Conservation (phyloP, 2,888 invertebrate genomes). For the Herminia tarsipennalis region DNA sequence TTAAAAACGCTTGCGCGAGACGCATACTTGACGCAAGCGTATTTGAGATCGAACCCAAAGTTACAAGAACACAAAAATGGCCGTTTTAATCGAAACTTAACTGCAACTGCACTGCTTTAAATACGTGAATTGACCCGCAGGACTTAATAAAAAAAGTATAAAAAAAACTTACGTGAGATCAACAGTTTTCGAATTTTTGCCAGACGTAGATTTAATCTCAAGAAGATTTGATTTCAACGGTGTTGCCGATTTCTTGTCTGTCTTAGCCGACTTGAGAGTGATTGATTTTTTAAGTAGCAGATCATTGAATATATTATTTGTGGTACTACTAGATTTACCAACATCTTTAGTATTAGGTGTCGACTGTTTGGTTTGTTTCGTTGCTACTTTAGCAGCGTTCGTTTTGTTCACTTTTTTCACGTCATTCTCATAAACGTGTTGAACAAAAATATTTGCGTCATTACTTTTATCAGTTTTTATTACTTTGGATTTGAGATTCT, state of each 20-base stretch:
- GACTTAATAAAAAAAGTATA: not conserved
- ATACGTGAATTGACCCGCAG: too few species aligned
- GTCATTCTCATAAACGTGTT: constrained; percentile 7
- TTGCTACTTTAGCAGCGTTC: not conserved
- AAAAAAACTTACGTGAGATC: constrained; percentile 32
- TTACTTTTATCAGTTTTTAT: constrained; percentile 7
- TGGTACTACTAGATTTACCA: not conserved
- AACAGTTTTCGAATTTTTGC: constrained; percentile 9
- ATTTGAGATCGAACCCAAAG: too few species aligned
- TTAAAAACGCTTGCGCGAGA: too few species aligned
- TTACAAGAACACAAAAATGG: too few species aligned
- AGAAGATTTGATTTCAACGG: constrained; percentile 1
- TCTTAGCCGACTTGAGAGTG: not conserved
- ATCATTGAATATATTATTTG: not conserved
- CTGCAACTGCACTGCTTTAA: too few species aligned
- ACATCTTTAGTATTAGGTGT: not conserved
- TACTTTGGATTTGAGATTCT: not conserved
- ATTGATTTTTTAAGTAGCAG: not conserved
- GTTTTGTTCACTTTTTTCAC: not conserved
- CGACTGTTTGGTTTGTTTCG: not conserved
- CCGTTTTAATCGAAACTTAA: too few species aligned
- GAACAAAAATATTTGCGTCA: constrained; percentile 12
- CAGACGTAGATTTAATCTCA: not conserved
- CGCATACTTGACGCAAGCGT: too few species aligned
- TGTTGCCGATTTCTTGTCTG: not conserved